Evolutionary conservation across 2,113 vertebrate genomes (phyloP).

Genomic region (Oriolus oriolus): DNA sequence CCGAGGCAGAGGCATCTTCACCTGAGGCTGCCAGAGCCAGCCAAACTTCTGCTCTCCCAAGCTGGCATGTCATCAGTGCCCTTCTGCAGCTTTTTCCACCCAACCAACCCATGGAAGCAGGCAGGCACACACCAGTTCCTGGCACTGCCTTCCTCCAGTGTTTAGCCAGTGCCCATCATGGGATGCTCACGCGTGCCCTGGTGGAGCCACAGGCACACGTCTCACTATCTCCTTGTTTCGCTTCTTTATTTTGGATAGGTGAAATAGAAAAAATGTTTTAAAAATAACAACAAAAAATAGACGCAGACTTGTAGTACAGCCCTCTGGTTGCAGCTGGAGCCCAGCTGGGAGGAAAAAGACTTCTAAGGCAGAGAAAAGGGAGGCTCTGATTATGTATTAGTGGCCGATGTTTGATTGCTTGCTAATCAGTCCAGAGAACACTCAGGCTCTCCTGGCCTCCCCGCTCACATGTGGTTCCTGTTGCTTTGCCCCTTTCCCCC

Average conservation of each 20-base stretch:
- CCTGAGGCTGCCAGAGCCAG: neutral
- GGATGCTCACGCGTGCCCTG: neutral
- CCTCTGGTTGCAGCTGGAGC: constrained; percentile 64
- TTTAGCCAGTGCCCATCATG: neutral
- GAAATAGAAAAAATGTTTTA: neutral
- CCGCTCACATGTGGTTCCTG: constrained; percentile 37
- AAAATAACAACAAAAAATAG: neutral
- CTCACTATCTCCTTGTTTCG: neutral
- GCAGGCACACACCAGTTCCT: accelerated
- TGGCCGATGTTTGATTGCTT: constrained; percentile 37
- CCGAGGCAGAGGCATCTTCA: accelerated
- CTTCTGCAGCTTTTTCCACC: neutral
- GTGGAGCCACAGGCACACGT: neutral
- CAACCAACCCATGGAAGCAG: neutral
- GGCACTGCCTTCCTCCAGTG: neutral
- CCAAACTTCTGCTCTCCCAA: neutral
- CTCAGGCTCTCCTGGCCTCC: neutral
- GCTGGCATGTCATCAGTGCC: neutral
- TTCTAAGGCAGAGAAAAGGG: constrained; percentile 52
- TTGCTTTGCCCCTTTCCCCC: neutral
- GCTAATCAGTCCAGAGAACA: constrained; percentile 43
- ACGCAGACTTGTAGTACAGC: neutral
- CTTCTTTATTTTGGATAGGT: neutral
- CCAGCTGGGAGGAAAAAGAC: constrained; percentile 68
- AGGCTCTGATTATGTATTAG: constrained; percentile 62